These are phyloP conservation scores for Cisticola juncidis DNA, from an alignment of 2,113 vertebrate genomes.

Conservation along the genomic window DNA sequence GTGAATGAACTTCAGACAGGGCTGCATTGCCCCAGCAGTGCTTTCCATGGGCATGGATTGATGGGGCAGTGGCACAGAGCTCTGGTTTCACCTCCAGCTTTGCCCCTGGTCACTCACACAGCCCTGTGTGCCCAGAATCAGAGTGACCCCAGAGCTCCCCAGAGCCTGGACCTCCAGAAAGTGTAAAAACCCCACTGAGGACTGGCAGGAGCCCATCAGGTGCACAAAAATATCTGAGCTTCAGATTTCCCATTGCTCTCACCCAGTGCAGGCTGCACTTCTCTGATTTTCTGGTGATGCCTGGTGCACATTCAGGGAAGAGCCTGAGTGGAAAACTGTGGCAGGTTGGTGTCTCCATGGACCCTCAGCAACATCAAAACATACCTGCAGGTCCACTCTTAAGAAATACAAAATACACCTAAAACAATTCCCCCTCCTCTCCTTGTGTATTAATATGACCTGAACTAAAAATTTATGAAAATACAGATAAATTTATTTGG, in stretches of 20 bases:
- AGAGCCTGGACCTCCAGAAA: neutral
- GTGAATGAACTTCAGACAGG: neutral
- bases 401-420: neutral
- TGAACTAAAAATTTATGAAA: neutral
- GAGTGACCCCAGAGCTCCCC: neutral
- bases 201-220: neutral
- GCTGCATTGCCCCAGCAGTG: neutral
- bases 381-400: neutral
- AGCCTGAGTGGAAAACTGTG: neutral
- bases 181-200: rapidly evolving
- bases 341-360: neutral
- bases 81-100: neutral
- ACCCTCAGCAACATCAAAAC: neutral
- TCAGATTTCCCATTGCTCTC: neutral
- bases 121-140: rapidly evolving
- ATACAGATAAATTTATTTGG: neutral
- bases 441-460: neutral
- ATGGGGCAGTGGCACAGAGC: neutral
- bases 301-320: neutral
- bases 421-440: rapidly evolving
- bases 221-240: too few species aligned
- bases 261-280: neutral
- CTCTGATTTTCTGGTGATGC: neutral
- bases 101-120: neutral
- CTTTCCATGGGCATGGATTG: neutral